phyloP scores from a whole-genome alignment of 2,797 vertebrate genomes.

The Dendrocincla tyrannina region DNA sequence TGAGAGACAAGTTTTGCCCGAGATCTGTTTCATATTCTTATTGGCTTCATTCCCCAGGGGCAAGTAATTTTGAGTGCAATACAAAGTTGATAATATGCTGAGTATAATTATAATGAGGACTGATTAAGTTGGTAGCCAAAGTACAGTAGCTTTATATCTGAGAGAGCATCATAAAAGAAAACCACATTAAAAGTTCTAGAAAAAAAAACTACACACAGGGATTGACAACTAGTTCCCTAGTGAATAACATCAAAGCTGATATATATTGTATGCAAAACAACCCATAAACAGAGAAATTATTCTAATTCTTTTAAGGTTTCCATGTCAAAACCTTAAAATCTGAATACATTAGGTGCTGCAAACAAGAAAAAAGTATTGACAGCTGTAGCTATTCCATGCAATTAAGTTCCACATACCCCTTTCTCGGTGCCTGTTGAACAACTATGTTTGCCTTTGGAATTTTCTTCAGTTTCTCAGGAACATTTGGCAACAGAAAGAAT shows the following conservation, averaged over 20 bases:
- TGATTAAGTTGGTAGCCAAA: conserved; percentile 63
- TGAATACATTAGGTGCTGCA: conserved; percentile 16
- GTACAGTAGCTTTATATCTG: conserved; percentile 49
- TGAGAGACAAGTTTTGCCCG: conserved; percentile 36
- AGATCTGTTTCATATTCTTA: conserved; percentile 50
- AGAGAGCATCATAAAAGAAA: conserved; percentile 57
- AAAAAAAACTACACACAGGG: neutral
- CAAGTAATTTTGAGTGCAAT: conserved; percentile 55
- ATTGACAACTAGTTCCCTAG: conserved; percentile 50
- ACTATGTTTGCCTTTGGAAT: conserved; percentile 24
- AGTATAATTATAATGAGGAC: conserved; percentile 58
- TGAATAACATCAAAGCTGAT: conserved; percentile 57
- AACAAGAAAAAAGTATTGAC: conserved; percentile 40
- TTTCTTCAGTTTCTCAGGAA: conserved; percentile 25
- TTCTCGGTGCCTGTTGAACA: neutral
- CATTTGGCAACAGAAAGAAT: conserved; percentile 10
- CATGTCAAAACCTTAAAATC: conserved; percentile 56
- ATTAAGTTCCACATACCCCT: conserved; percentile 10
- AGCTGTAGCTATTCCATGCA: conserved; percentile 41
- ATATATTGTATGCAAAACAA: conserved; percentile 56
- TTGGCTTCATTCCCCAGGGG: conserved; percentile 9
- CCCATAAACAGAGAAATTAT: conserved; percentile 57
- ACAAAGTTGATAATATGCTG: conserved; percentile 52
- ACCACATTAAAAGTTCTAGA: conserved; percentile 36
- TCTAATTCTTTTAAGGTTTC: conserved; percentile 55